Base-by-base conservation (phyloP, 2,113 vertebrate genomes). In the Leuciscus idus region DNA sequence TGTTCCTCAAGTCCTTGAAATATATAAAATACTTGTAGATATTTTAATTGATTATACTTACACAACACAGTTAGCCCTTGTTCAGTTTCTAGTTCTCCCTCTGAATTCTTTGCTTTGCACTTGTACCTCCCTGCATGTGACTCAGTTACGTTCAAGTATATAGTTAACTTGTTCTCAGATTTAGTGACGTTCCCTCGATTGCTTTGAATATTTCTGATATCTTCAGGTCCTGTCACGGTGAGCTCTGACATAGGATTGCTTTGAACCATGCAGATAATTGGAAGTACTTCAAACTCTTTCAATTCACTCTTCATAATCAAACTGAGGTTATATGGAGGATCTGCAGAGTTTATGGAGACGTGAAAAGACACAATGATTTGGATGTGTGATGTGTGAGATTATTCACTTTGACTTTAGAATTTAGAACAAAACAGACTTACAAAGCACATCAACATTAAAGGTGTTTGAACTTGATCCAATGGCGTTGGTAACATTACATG, bases 401-500 rank as follows among this genome's bases (percentile, higher is more conserved):
- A 48, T 26, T 48, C 0, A 75, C 2, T 28, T 75, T 75, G 43
- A 48, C 23, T 62, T 10, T 13, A n/a, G 4, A 73, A 46, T 46
- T 73, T 48, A 15, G 5, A 74, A 43, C 43, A 26, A 3, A n/a
- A 46, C 21, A 74, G 43, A 94, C 94, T 94, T 91, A 95, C 94
- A 94, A 6, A 86, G 59, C 0, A 95, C 92, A 15, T 83, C 0
- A 81, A 95, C 78, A 0, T 9, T 17, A 1, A 3, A 0, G 62
- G 91, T 91, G 0, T 43, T 2, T 0, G 57, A 0, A 11, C 87
- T 88, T 43, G 4, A 4, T 6, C 55, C 79, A 0, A 93, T 15
- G 6, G 0, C 0, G 84, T 94, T 95, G 33, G 12, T 52, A 0
- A 91, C 87, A 0, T 50, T 87, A 83, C 94, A 95, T 2, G 1